A percentile compares a stretch with the other conserved stretches of the same genome.
Conservation (phyloP, 2,113 vertebrate genomes). For the Clarias batrachus region DNA sequence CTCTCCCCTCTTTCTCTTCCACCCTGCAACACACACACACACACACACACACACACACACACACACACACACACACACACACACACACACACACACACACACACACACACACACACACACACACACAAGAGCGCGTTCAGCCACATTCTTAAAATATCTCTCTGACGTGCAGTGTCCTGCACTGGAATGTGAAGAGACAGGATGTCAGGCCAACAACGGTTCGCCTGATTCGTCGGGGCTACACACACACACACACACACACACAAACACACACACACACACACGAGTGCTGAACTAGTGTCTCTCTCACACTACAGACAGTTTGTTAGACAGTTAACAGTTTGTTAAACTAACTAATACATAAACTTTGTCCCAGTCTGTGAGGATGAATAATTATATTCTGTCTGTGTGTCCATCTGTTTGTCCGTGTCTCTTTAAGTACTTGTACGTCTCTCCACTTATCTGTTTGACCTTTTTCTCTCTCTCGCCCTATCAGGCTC, state of each 20-base stretch:
- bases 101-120: background rate
- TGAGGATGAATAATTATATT: background rate
- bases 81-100: background rate
- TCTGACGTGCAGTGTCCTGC: slow-evolving; percentile 28
- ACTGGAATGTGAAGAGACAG: slow-evolving; percentile 23
- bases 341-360: background rate
- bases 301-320: background rate
- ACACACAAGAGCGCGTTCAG: background rate
- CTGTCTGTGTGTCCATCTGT: background rate
- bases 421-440: background rate
- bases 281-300: background rate
- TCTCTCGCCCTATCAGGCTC: background rate
- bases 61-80: background rate
- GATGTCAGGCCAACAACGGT: background rate
- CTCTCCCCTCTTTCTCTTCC: background rate
- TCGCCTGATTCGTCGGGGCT: background rate
- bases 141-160: slow-evolving; percentile 27
- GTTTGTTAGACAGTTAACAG: background rate
- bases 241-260: background rate
- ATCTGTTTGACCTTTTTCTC: background rate
- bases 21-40: background rate
- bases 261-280: background rate
- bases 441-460: background rate
- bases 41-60: no score
- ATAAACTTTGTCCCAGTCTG: background rate